Base-by-base conservation (phyloP, 2,888 invertebrate species). In the Drosophila dives region DNA sequence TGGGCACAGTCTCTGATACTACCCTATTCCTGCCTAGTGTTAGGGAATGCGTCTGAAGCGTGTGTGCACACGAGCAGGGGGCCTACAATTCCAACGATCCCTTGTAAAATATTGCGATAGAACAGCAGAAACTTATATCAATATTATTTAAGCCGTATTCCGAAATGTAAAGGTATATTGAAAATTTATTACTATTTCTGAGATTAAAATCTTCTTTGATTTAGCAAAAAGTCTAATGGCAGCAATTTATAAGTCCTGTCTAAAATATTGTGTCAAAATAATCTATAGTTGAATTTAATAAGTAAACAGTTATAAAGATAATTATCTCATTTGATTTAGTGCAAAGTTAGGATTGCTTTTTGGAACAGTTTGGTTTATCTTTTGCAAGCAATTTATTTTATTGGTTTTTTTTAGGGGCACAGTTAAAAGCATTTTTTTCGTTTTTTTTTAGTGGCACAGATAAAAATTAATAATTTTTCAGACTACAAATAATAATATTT, bases 41-140 rank as follows among this genome's bases (percentile, higher is more conserved):
- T 66, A 36, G 54, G 85, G 85, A 84, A 85, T 89, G 86, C 58
- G 86, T 64, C 88, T 85, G 75, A 87, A 88, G 90, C 86, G 88
- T 88, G 88, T 85, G 32, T 33, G 68, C 45, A 29, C 29, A 49
- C 55, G 53, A 56, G 54, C 62, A 49, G 75, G 42, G 48, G 29
- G 38, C 53, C 34, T 26, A 29, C n/a, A 7, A 26, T 48, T 36
- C 26, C 54, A n/a, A 40, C 36, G 49, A 29, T 2, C 40, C 45
- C 10, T 48, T 12, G 3, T 6, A 5, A 12, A 17, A 42, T 33
- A 40, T 40, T 45, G 11, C 20, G 10, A 45, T 20, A 12, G 10
- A 10, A 33, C 20, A 17, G 53, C 1, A 38, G 26, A 20, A 56
- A n/a, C 5, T 20, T 20, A n/a, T 15, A 29, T 40, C 26, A 20